Percentiles rank a stretch among this genome's conserved stretches.
phyloP scores from a whole-genome alignment of 2,888 invertebrate genomes.

The Nomada ruficornis region DNA sequence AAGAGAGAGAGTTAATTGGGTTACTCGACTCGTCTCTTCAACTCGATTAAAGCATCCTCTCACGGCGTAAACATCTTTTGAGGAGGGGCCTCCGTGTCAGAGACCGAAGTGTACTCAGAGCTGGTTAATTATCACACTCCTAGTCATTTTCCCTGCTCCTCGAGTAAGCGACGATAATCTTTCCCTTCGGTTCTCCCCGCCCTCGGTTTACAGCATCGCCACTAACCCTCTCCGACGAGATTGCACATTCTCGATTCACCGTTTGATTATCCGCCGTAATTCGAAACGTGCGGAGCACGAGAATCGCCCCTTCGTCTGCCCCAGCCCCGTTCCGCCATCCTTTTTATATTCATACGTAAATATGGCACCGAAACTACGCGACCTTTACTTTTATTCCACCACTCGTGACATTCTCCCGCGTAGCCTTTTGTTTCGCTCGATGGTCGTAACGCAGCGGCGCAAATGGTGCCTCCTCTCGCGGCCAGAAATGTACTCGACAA shows the following conservation, averaged over 20 bases:
- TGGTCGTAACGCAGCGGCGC: slow-evolving; percentile 11
- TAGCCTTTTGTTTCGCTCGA: slow-evolving; percentile 25
- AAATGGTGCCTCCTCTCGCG: slow-evolving; percentile 18
- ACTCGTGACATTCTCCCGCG: slow-evolving; percentile 25
- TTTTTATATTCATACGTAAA: neutral
- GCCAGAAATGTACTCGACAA: slow-evolving; percentile 22
- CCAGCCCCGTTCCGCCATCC: neutral
- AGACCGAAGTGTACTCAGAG: slow-evolving; percentile 73
- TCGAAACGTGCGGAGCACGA: slow-evolving; percentile 29
- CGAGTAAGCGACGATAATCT: slow-evolving; percentile 70
- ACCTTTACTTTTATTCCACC: slow-evolving; percentile 46
- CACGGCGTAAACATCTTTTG: slow-evolving; percentile 79
- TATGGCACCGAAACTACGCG: neutral
- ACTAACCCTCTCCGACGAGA: slow-evolving; percentile 18
- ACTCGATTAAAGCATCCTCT: slow-evolving; percentile 78
- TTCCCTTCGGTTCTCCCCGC: slow-evolving; percentile 40
- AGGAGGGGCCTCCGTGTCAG: slow-evolving; percentile 72
- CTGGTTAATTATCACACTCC: slow-evolving; percentile 75
- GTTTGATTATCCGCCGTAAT: slow-evolving; percentile 33
- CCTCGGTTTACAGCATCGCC: neutral
- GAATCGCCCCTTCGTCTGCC: neutral
- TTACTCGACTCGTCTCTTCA: slow-evolving; percentile 79
- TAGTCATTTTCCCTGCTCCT: slow-evolving; percentile 71
- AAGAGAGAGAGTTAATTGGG: slow-evolving; percentile 75
- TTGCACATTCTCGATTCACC: slow-evolving; percentile 31